Percentiles rank a stretch among this genome's conserved stretches.
phyloP scores from a whole-genome alignment of 1,140 invertebrate genomes.

The Anadara kagoshimensis region DNA sequence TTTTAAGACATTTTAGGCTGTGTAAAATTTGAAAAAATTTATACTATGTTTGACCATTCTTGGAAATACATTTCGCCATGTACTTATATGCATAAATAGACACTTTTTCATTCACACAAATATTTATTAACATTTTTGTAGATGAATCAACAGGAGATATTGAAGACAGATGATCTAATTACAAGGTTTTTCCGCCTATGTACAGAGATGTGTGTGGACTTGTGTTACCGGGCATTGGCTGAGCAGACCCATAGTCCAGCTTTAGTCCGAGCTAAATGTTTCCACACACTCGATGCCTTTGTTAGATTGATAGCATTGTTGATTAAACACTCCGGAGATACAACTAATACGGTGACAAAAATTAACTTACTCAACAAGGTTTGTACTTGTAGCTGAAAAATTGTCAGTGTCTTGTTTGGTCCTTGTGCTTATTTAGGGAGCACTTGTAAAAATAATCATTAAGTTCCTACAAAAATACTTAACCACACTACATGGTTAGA shows the following conservation, averaged over 20 bases:
- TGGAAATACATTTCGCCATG: too few relatives aligned
- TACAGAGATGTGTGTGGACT: constrained; percentile 96
- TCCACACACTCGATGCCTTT: constrained; percentile 96
- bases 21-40: too few relatives aligned
- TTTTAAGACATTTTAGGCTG: too few relatives aligned
- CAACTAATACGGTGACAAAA: constrained; percentile 92
- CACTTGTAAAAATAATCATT: neutral
- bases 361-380: constrained; percentile 98
- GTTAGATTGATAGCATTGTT: constrained; percentile 94
- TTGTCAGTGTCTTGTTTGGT: neutral
- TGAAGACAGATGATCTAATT: constrained; percentile 98
- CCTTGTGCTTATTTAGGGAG: neutral
- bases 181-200: constrained; percentile 97
- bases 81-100: too few relatives aligned
- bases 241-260: constrained; percentile 76
- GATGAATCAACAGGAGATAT: constrained; percentile 96
- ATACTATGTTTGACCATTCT: too few relatives aligned
- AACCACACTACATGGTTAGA: too few relatives aligned
- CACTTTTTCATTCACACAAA: too few relatives aligned
- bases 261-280: constrained; percentile 91
- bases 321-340: constrained; percentile 93
- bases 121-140: constrained; percentile 72
- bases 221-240: constrained; percentile 87
- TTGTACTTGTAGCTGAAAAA: neutral
- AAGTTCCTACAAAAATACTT: too few relatives aligned